Evolutionary conservation across 92 coral and sea anemone species (phyloP).

Genomic region (Anthopleura xanthogrammica): DNA sequence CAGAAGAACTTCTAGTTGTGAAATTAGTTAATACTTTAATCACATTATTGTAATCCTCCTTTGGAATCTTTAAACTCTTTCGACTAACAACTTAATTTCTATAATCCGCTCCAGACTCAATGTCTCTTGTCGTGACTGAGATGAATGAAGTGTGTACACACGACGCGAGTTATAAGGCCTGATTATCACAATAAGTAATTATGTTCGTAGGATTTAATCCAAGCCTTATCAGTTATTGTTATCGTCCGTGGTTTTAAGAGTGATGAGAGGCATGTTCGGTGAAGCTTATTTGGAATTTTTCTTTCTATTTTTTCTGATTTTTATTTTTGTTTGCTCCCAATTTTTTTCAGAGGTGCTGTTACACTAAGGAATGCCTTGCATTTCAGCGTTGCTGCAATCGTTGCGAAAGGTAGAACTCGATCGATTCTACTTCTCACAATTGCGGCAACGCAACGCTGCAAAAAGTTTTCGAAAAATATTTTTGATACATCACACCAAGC

Average conservation of each 20-base stretch:
- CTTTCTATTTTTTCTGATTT: no score
- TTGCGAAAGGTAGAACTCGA: no score
- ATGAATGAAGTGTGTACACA: slow-evolving; percentile 32
- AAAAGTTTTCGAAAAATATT: no score
- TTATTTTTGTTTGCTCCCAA: no score
- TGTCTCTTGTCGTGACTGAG: slow-evolving; percentile 26
- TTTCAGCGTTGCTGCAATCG: no score
- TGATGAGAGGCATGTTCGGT: not conserved
- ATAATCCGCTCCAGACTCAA: slow-evolving; percentile 25
- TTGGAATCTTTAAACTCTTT: slow-evolving; percentile 15
- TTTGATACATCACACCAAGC: no score
- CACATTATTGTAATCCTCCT: slow-evolving; percentile 14
- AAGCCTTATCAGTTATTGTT: not conserved
- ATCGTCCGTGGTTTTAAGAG: not conserved
- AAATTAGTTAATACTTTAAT: slow-evolving; percentile 23
- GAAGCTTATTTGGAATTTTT: no score
- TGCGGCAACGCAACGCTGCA: no score
- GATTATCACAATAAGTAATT: not conserved
- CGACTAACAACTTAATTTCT: slow-evolving; percentile 20
- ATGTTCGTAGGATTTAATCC: not conserved
- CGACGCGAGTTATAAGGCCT: slow-evolving; percentile 3
- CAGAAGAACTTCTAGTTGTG: not conserved
- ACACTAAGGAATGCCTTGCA: no score
- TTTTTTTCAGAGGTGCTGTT: no score
- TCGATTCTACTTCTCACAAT: no score